Evolutionary conservation across 2,888 invertebrate genomes (phyloP).

Genomic region (Strigamia maritima): DNA sequence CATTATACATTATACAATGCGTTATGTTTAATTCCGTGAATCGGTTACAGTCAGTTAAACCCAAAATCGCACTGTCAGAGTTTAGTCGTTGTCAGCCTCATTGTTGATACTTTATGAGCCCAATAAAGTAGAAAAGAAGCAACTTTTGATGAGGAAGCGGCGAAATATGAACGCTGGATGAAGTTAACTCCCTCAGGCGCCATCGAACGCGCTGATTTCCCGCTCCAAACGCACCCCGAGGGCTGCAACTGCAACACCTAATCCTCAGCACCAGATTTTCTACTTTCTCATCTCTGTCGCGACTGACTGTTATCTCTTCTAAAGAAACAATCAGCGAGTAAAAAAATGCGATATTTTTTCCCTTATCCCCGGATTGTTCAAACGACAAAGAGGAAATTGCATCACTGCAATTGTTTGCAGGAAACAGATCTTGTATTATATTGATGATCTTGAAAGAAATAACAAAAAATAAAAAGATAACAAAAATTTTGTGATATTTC

Average conservation of each 20-base stretch:
- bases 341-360: background rate
- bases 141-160: conserved; percentile 6
- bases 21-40: too few relatives aligned
- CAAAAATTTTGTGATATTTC: too few relatives aligned
- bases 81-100: background rate
- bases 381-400: background rate
- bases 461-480: too few relatives aligned
- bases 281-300: background rate
- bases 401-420: conserved; percentile 12
- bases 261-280: conserved; percentile 4
- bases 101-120: conserved; percentile 5
- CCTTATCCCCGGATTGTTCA: background rate
- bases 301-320: background rate
- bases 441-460: too few relatives aligned
- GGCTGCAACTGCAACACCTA: conserved; percentile 1
- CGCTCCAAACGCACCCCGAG: background rate
- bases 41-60: background rate
- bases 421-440: background rate
- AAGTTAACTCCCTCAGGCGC: conserved; percentile 6
- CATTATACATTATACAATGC: too few relatives aligned
- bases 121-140: background rate
- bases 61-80: background rate
- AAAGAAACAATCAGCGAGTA: conserved; percentile 8
- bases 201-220: conserved; percentile 23
- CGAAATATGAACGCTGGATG: conserved; percentile 20